A percentile compares a stretch with the other conserved stretches of the same genome.
These are phyloP conservation scores for Gastrophryne carolinensis DNA, from an alignment of 2,797 vertebrate species.

Conservation along the genomic window DNA sequence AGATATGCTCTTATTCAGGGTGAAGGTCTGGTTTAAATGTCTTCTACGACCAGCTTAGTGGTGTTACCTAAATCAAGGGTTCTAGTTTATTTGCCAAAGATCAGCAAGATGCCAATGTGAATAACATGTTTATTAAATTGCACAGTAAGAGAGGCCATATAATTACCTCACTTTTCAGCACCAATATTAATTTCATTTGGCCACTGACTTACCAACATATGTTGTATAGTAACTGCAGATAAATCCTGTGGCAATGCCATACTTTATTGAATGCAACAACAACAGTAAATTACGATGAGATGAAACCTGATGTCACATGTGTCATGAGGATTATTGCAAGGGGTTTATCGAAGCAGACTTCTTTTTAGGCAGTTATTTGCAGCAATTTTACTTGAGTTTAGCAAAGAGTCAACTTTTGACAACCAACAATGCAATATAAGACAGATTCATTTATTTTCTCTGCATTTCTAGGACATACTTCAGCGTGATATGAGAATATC, in stretches of 20 bases:
- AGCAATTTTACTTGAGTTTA: conserved; percentile 1
- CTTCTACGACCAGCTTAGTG: too few relatives aligned
- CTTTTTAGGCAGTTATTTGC: conserved; percentile 4
- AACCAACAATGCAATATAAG: conserved; percentile 21
- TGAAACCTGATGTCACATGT: background rate
- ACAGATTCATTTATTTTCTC: conserved; percentile 21
- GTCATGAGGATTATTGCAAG: background rate
- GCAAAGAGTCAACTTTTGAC: conserved; percentile 16
- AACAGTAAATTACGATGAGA: background rate
- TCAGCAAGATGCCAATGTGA: too few relatives aligned
- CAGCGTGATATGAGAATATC: conserved; percentile 34
- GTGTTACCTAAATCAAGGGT: too few relatives aligned
- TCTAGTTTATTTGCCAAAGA: too few relatives aligned
- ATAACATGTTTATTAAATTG: too few relatives aligned
- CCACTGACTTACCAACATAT: background rate
- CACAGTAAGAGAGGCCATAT: too few relatives aligned
- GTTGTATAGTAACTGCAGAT: background rate
- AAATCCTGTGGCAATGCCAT: background rate
- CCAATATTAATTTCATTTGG: background rate
- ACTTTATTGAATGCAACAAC: background rate
- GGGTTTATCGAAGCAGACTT: background rate
- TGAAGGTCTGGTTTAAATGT: too few relatives aligned
- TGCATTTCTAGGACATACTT: conserved; percentile 26
- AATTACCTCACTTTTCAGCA: too few relatives aligned
- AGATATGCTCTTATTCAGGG: too few relatives aligned